Evolutionary conservation across 2,113 vertebrate genomes (phyloP).

Genomic region (Taurulus bubalis): DNA sequence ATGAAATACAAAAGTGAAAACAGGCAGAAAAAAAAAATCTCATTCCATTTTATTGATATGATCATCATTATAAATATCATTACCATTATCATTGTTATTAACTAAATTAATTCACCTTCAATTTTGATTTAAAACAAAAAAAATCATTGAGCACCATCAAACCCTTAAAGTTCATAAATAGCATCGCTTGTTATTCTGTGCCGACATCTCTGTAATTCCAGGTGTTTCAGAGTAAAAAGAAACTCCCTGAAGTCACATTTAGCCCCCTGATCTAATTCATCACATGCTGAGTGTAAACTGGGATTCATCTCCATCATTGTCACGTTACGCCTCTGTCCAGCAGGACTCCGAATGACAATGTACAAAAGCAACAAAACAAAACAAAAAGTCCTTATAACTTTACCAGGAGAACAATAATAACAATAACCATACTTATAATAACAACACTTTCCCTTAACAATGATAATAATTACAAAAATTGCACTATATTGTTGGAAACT

Average conservation of each 20-base stretch:
- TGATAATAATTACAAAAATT: conserved; percentile 72
- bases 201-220: conserved; percentile 37
- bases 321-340: conserved; percentile 86
- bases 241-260: conserved; percentile 32
- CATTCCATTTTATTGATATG: conserved; percentile 81
- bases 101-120: conserved; percentile 59
- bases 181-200: conserved; percentile 59
- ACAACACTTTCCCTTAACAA: conserved; percentile 72
- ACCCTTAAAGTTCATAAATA: conserved; percentile 81
- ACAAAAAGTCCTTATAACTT: conserved; percentile 36
- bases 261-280: conserved; percentile 53
- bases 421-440: conserved; percentile 85
- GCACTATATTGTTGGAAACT: conserved; percentile 74
- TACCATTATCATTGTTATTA: conserved; percentile 83
- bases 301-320: conserved; percentile 75
- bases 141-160: conserved; percentile 75
- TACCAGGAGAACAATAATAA: conserved; percentile 83
- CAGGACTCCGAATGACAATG: conserved; percentile 85
- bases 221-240: conserved; percentile 34
- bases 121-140: conserved; percentile 64
- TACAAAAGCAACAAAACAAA: conserved; percentile 48
- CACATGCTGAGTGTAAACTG: conserved; percentile 60
- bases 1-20: conserved; percentile 76
- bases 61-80: conserved; percentile 86
- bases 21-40: conserved; percentile 69